These are phyloP conservation scores for Papilio machaon DNA, from an alignment of 1,140 invertebrate genomes.

Conservation along the genomic window DNA sequence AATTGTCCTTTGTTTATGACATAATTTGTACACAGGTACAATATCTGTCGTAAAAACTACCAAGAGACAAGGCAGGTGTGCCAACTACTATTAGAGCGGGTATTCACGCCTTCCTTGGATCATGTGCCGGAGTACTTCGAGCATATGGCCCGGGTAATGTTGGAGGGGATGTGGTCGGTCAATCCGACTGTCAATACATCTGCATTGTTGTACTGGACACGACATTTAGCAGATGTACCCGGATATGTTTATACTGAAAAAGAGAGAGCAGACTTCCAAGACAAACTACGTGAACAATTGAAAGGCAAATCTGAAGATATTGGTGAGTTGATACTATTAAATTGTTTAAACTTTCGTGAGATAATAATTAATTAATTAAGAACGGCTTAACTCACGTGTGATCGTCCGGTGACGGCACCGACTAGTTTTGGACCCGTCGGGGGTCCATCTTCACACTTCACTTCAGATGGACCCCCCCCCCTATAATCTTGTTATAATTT, in stretches of 20 bases:
- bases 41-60: conserved; percentile 79
- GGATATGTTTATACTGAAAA: conserved; percentile 70
- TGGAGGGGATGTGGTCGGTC: conserved; percentile 76
- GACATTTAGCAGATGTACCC: conserved; percentile 63
- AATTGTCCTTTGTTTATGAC: neutral
- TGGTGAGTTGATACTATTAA: conserved; percentile 48
- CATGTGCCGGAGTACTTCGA: conserved; percentile 79
- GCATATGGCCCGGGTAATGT: conserved; percentile 72
- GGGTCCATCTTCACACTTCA: too few relatives aligned
- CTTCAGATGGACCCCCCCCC: too few relatives aligned
- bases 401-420: too few relatives aligned
- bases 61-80: conserved; percentile 77
- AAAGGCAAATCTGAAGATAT: conserved; percentile 58
- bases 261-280: conserved; percentile 57
- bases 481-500: too few relatives aligned
- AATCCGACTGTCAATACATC: conserved; percentile 67
- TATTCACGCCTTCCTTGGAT: conserved; percentile 71
- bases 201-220: conserved; percentile 62
- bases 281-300: conserved; percentile 48
- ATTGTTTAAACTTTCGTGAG: too few relatives aligned
- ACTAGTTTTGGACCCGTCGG: too few relatives aligned
- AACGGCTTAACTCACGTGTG: too few relatives aligned
- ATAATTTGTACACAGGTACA: conserved; percentile 77
- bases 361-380: too few relatives aligned
- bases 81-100: conserved; percentile 64